These are phyloP conservation scores for Diadema setosum DNA, from an alignment of 35 echinoderm and acorn worm species.

Conservation along the genomic window DNA sequence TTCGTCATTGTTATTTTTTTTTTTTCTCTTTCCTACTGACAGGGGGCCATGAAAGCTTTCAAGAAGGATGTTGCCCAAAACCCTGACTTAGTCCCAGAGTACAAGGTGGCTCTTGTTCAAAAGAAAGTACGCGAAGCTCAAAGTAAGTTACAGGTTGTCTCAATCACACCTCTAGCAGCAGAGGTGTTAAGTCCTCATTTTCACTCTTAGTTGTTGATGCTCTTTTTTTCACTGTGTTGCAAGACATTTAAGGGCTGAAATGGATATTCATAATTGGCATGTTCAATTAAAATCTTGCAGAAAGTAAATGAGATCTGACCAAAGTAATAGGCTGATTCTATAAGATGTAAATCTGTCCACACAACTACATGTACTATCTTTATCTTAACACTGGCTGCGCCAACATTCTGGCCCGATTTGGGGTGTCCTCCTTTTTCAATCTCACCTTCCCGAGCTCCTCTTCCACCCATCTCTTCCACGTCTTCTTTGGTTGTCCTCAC, in stretches of 20 bases:
- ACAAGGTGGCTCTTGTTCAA: conserved; percentile 52
- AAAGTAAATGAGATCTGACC: neutral
- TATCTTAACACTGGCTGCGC: no score
- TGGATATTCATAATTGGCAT: neutral
- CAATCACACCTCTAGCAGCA: neutral
- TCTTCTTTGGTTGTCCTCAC: no score
- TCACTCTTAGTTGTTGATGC: neutral
- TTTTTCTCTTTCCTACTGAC: neutral
- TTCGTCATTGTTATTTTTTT: no score
- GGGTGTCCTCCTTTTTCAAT: no score
- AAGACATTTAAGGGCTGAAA: neutral
- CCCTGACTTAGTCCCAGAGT: conserved; percentile 52
- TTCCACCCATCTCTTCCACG: no score
- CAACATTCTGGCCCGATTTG: no score
- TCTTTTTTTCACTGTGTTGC: neutral
- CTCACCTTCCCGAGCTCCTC: no score
- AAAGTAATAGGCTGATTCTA: neutral
- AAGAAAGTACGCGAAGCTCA: conserved; percentile 38
- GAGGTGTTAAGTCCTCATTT: neutral
- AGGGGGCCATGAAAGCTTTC: conserved; percentile 90
- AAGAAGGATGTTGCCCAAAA: conserved; percentile 82
- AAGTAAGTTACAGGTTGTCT: conserved; percentile 28
- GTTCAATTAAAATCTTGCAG: neutral
- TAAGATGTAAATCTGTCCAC: no score
- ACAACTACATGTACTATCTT: no score